Base-by-base conservation (phyloP, 2,888 invertebrate species). In the Limnephilus lunatus region DNA sequence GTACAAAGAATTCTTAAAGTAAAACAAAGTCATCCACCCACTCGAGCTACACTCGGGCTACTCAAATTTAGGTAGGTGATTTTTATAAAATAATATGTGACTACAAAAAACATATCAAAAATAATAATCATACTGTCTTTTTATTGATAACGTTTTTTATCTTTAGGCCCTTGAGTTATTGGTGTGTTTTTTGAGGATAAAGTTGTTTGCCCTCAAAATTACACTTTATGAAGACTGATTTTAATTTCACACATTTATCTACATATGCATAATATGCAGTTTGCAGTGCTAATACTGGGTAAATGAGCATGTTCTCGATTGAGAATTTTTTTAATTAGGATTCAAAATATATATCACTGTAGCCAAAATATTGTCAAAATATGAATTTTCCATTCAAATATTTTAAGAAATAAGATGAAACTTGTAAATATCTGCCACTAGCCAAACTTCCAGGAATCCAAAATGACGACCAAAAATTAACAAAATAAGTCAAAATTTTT, bases 211-310 rank as follows among this genome's bases (percentile, higher is more conserved):
- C 44, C 44, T 12, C 44, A 44, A 44, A 44, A 3, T 86, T 68
- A 68, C 25, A 25, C n/a, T 25, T 68, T 68, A 68, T 25, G 9
- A 48, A 68, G 1, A 25, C 68, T 25, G 25, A 44, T n/a, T 35
- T 90, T 81, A 25, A n/a, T 90, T 81, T 89, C 9, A 32, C 32
- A 2, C n/a, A n/a, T n/a, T n/a, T n/a, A n/a, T n/a, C n/a, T 35
- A 81, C 31, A 7, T 39, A 39, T 9, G 39, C 39, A 39, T 39
- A 39, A 31, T n/a, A 35, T 19, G 15, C 30, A 30, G 30, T 30
- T 81, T 48, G 1, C 44, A 14, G 15, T n/a, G 48, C 14, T 11
- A 0, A 14, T 68, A 5, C 19, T 88, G 31, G 32, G 19, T 39
- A 39, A 39, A 25, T 2, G 39, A n/a, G 25, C 25, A n/a, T 68